Base-by-base conservation (phyloP, 2,888 invertebrate genomes). In the Lymantria monacha region DNA sequence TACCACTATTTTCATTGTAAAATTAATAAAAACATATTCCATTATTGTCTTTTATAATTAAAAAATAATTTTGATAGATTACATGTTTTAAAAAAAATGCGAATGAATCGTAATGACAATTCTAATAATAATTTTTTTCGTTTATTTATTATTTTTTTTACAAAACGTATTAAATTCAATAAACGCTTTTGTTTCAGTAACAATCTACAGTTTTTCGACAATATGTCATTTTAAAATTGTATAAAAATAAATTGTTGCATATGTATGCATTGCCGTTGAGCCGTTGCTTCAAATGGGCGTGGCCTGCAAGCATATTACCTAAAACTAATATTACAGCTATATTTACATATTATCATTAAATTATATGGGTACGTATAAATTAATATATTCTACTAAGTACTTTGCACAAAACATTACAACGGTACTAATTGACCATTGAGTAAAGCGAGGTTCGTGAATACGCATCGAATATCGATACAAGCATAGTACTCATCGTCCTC, bases 351-450 rank as follows among this genome's bases (percentile, higher is more conserved):
- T 83, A 84, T 76, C 64, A 64, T 83, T 81, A 83, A 78, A 71
- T 85, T 85, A 87, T 70, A 72, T 76, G 76, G 59, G 74, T 81
- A 83, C 77, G 78, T 83, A 90, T 91, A 90, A 90, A 90, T 90
- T 89, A 91, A 86, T 89, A 88, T 85, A 85, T 79, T 79, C 91
- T 91, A 91, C 82, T 91, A 91, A 91, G 91, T 91, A 91, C 91
- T 88, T 87, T 90, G 90, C 90, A 88, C 89, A 89, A 83, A 81
- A 80, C 81, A 83, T 86, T 85, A 88, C 83, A n/a, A n/a, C n/a
- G n/a, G n/a, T n/a, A n/a, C n/a, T n/a, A n/a, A n/a, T n/a, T n/a
- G 85, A 83, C 76, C 72, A 78, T 81, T 74, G 74, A 71, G 72
- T 81, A n/a, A n/a, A n/a, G n/a, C n/a, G 87, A 86, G 86, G 86